phyloP scores from a whole-genome alignment of 2,888 invertebrate species.

The Bimastos eiseni region DNA sequence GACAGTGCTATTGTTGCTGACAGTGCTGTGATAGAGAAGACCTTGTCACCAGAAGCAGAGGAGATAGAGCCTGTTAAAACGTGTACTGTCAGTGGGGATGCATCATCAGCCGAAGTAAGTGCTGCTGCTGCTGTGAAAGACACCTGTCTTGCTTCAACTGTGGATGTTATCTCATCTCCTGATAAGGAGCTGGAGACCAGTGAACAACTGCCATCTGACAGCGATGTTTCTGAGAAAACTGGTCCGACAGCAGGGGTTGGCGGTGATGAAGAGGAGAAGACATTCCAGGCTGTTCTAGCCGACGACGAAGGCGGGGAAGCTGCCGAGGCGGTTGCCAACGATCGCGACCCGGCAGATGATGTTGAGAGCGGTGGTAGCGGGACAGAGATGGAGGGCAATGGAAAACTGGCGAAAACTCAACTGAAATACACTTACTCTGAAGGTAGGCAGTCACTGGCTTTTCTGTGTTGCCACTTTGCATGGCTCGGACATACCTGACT shows the following conservation, averaged over 20 bases:
- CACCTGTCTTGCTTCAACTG: background rate
- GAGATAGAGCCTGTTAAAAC: background rate
- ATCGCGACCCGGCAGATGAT: background rate
- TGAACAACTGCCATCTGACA: background rate
- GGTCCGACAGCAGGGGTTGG: background rate
- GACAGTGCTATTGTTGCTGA: background rate
- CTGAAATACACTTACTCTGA: background rate
- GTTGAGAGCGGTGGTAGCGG: background rate
- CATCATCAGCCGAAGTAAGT: background rate
- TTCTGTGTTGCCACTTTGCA: background rate
- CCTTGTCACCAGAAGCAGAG: background rate
- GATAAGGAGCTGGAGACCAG: background rate
- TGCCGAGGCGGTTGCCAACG: background rate
- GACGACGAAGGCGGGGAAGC: background rate
- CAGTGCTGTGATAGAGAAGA: background rate
- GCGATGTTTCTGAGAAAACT: background rate
- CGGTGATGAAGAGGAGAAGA: background rate
- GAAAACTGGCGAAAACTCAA: background rate
- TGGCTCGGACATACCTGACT: background rate
- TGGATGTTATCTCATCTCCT: background rate
- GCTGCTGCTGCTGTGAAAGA: background rate
- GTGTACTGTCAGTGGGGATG: background rate
- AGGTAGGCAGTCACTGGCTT: background rate
- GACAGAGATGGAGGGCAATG: background rate
- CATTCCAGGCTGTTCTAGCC: conserved; percentile 1